These are phyloP conservation scores for Poecile montanus DNA, from an alignment of 2,797 vertebrate genomes.

Conservation along the genomic window DNA sequence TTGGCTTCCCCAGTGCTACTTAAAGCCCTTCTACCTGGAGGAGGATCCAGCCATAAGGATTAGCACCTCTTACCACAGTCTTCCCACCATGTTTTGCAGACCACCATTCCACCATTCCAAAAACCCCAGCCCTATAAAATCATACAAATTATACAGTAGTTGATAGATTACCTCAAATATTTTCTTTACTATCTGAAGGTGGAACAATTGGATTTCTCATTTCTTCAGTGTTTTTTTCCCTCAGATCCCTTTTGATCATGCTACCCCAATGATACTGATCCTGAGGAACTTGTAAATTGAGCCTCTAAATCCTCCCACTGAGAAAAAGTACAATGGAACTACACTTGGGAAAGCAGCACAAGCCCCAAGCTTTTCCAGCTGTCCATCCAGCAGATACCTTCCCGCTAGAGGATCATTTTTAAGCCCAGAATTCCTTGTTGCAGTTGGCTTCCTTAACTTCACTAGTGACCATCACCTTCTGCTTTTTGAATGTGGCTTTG, in stretches of 20 bases:
- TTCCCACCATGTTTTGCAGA: background rate
- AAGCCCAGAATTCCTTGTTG: background rate
- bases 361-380: background rate
- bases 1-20: background rate
- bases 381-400: fast-evolving
- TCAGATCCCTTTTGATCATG: background rate
- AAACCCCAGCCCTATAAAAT: background rate
- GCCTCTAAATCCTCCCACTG: background rate
- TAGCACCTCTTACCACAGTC: background rate
- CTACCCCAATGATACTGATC: background rate
- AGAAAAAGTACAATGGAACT: background rate
- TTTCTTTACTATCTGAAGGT: background rate
- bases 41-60: background rate
- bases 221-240: background rate
- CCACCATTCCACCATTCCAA: background rate
- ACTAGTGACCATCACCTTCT: background rate
- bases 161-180: background rate
- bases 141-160: fast-evolving
- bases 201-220: background rate
- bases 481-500: background rate
- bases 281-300: background rate
- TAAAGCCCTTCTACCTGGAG: background rate
- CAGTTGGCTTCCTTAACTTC: background rate
- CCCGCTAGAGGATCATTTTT: background rate
- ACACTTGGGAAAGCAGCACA: background rate